Evolutionary conservation across 2,888 invertebrate genomes (phyloP).

Genomic region (Parnassius orleans): DNA sequence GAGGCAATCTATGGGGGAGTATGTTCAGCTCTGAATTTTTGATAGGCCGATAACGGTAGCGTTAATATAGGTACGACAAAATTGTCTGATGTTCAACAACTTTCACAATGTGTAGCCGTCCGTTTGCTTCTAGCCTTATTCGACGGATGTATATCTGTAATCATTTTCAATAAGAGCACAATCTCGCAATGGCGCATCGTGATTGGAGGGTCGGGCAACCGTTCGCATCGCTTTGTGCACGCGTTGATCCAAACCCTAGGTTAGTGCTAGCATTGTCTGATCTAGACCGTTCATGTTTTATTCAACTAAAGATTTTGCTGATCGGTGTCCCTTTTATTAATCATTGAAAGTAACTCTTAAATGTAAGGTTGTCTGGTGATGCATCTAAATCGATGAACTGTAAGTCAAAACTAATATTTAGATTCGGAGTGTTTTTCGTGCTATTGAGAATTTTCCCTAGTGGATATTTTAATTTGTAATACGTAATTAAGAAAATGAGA

Average conservation of each 20-base stretch:
- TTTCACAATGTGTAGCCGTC: background rate
- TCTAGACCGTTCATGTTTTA: conserved; percentile 11
- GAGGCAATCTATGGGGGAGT: too few relatives aligned
- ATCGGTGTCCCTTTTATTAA: conserved; percentile 2
- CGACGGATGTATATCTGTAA: background rate
- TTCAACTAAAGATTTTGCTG: background rate
- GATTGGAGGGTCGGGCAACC: conserved; percentile 3
- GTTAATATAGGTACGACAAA: too few relatives aligned
- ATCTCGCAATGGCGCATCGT: conserved; percentile 7
- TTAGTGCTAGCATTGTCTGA: conserved; percentile 7
- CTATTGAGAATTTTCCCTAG: too few relatives aligned
- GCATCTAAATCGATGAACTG: background rate
- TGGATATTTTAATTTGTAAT: too few relatives aligned
- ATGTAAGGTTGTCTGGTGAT: background rate
- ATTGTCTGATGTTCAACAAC: too few relatives aligned
- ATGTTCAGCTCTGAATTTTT: too few relatives aligned
- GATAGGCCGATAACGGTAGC: too few relatives aligned
- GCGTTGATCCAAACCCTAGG: background rate
- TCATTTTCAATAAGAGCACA: conserved; percentile 11
- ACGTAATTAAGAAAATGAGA: too few relatives aligned
- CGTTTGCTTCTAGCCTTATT: background rate
- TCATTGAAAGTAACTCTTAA: background rate
- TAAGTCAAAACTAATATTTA: too few relatives aligned
- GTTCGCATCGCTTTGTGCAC: background rate
- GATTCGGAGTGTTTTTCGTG: too few relatives aligned